Evolutionary conservation across 2,113 vertebrate genomes (phyloP).

Genomic region (Chaetodon trifascialis): DNA sequence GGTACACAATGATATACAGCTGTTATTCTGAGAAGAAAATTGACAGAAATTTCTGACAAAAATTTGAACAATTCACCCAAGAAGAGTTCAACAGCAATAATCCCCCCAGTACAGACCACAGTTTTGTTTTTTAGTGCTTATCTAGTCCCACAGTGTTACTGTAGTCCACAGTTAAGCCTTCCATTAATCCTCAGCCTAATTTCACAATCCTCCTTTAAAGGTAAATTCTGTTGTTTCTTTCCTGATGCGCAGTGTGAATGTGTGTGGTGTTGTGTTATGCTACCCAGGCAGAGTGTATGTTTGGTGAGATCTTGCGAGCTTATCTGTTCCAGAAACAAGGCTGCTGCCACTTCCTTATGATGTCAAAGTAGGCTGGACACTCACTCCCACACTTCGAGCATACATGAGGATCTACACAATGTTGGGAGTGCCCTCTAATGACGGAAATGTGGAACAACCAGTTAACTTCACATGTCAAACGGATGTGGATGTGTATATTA

Average conservation of each 20-base stretch:
- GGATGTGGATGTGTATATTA: not conserved
- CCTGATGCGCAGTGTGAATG: not conserved
- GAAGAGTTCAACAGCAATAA: too few relatives aligned
- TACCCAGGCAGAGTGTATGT: not conserved
- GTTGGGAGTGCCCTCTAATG: conserved; percentile 33
- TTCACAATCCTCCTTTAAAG: not conserved
- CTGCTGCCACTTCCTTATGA: not conserved
- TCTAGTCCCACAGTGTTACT: too few relatives aligned
- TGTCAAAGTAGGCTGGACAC: not conserved
- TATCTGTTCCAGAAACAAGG: not conserved
- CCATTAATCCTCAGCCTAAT: not conserved
- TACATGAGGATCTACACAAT: not conserved
- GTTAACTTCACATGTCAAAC: not conserved
- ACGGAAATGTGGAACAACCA: not conserved
- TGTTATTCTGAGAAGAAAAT: too few relatives aligned
- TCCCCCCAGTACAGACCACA: too few relatives aligned
- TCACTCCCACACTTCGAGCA: not conserved
- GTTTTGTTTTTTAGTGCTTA: too few relatives aligned
- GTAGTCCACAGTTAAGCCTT: too few relatives aligned
- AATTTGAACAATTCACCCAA: too few relatives aligned
- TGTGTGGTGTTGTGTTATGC: not conserved
- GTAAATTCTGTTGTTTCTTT: not conserved
- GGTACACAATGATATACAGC: too few relatives aligned
- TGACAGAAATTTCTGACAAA: too few relatives aligned
- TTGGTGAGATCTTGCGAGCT: not conserved